Evolutionary conservation across 2,113 vertebrate species (phyloP).

Genomic region (Bubo scandiacus): DNA sequence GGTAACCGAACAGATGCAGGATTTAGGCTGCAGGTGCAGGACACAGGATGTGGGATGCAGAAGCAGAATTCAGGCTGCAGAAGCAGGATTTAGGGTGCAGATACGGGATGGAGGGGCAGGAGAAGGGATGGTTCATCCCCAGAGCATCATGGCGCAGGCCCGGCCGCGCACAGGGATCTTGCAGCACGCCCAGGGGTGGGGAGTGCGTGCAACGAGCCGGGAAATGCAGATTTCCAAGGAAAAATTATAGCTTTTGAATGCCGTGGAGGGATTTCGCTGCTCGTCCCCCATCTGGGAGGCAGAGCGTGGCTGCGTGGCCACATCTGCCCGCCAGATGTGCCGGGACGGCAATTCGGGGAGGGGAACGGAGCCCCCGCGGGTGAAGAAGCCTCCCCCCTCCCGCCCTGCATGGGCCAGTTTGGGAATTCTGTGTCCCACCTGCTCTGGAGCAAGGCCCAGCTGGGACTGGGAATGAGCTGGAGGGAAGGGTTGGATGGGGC

Average conservation of each 20-base stretch:
- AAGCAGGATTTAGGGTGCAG: neutral
- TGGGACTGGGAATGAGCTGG: neutral
- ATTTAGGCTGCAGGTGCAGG: neutral
- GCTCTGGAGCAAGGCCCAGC: neutral
- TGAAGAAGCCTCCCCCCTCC: neutral
- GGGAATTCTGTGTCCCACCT: neutral
- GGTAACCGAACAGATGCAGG: neutral
- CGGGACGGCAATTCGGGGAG: neutral
- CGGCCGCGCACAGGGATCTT: fast-evolving
- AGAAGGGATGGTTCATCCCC: neutral
- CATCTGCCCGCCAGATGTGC: slow-evolving; percentile 75
- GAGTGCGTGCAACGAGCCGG: neutral
- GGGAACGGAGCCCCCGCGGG: neutral
- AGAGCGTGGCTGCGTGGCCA: neutral
- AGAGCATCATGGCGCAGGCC: fast-evolving
- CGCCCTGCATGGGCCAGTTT: neutral
- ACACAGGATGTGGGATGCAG: neutral
- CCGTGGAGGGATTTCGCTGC: neutral
- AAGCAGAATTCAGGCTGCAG: neutral
- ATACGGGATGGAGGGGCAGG: neutral
- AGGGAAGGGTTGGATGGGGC: neutral
- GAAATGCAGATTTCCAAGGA: neutral
- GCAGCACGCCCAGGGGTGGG: neutral
- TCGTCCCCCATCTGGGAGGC: slow-evolving; percentile 67
- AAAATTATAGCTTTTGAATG: neutral